phyloP scores from a whole-genome alignment of 2,888 invertebrate genomes.

The Ennomos quercinarius region DNA sequence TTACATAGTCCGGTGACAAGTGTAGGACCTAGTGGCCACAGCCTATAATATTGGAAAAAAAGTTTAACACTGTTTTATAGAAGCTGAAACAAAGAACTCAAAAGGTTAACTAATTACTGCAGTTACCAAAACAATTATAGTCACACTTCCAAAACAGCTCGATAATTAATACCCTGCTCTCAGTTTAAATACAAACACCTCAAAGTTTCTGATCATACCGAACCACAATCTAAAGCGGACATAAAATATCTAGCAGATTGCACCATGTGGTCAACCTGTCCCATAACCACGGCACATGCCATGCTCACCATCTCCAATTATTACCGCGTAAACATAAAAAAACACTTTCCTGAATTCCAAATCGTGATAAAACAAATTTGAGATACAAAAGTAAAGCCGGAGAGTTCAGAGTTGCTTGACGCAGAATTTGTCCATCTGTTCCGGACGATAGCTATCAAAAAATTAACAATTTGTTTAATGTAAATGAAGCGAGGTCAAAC shows the following conservation, averaged over 20 bases:
- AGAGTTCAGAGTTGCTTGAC: constrained; percentile 43
- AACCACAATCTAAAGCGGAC: constrained; percentile 73
- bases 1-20: too few relatives aligned
- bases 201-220: constrained; percentile 31
- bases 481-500: constrained; percentile 81
- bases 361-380: constrained; percentile 23
- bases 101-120: too few relatives aligned
- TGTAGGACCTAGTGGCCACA: too few relatives aligned
- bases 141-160: too few relatives aligned
- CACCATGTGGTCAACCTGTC: constrained; percentile 85
- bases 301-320: constrained; percentile 78
- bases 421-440: constrained; percentile 72
- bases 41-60: too few relatives aligned
- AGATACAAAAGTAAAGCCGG: constrained; percentile 24
- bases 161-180: too few relatives aligned
- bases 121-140: too few relatives aligned
- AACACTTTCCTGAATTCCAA: constrained; percentile 59
- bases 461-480: constrained; percentile 86
- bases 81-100: too few relatives aligned
- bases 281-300: constrained; percentile 83
- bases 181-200: constrained; percentile 5
- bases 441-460: constrained; percentile 83
- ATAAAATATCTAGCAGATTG: constrained; percentile 79
- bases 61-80: too few relatives aligned
- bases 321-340: constrained; percentile 68